Conservation (phyloP, 2,888 invertebrate species). For the Dolomedes plantarius region DNA sequence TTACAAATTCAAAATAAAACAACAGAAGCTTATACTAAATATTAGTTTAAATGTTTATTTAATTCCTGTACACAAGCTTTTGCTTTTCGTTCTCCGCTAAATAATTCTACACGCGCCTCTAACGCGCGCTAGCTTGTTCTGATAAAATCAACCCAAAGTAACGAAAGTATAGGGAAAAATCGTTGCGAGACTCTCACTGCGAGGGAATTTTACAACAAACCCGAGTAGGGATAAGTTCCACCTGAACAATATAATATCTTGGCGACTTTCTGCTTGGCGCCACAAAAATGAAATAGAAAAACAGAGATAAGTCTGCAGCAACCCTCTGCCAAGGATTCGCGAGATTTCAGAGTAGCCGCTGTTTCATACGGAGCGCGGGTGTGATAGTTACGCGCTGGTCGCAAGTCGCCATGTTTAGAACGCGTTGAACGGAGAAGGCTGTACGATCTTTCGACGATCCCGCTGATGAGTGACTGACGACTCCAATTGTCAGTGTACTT, state of each 20-base stretch:
- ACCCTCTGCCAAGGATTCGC: conserved; percentile 26
- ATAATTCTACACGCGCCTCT: no score
- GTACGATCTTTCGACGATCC: conserved; percentile 18
- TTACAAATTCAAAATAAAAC: no score
- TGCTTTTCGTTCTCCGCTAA: no score
- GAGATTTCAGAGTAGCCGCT: conserved; percentile 32
- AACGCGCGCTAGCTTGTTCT: no score
- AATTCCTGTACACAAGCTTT: no score
- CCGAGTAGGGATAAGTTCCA: background rate
- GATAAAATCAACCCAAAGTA: no score
- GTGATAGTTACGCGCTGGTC: background rate
- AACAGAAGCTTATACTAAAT: no score
- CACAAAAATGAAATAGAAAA: conserved; percentile 20
- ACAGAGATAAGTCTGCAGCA: conserved; percentile 6
- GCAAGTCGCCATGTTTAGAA: conserved; percentile 15
- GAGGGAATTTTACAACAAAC: conserved; percentile 16
- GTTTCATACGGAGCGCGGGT: conserved; percentile 19
- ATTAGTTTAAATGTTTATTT: no score
- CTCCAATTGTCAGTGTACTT: background rate
- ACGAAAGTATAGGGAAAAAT: no score
- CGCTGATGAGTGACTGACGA: conserved; percentile 2
- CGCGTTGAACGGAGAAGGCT: conserved; percentile 9
- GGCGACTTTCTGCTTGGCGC: conserved; percentile 10
- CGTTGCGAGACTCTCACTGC: no score
- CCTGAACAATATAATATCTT: background rate